Percentiles rank a stretch among this genome's conserved stretches.
Evolutionary conservation across 2,113 vertebrate genomes (phyloP).

Genomic region (Oncorhynchus masou): DNA sequence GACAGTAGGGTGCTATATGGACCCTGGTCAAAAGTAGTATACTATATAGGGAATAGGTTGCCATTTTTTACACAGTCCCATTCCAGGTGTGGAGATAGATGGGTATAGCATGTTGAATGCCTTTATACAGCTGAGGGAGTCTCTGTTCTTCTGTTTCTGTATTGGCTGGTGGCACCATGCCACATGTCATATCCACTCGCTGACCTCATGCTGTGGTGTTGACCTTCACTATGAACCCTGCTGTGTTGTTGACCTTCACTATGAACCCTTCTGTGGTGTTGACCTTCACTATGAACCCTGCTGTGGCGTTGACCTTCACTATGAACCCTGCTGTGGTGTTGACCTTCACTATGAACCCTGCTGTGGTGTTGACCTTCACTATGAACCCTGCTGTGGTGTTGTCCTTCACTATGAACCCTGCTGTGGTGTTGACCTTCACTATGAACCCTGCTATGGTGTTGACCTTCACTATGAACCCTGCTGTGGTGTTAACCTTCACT

Average conservation of each 20-base stretch:
- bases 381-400: too few species aligned
- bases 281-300: too few species aligned
- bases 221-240: constrained; percentile 80
- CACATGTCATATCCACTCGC: constrained; percentile 72
- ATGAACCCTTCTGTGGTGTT: constrained; percentile 36
- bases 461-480: too few species aligned
- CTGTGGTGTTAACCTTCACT: constrained; percentile 41
- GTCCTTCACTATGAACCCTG: constrained; percentile 41
- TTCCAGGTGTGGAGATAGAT: constrained; percentile 31
- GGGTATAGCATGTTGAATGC: constrained; percentile 34
- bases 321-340: too few species aligned
- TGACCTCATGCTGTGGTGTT: constrained; percentile 68
- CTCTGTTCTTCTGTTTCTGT: constrained; percentile 43
- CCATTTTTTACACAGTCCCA: not conserved
- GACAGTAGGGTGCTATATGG: too few species aligned
- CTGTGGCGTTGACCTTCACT: constrained; percentile 40
- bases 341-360: not conserved
- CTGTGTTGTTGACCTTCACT: constrained; percentile 54
- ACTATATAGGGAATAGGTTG: constrained; percentile 6
- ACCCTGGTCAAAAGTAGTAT: constrained; percentile 8
- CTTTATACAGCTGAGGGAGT: constrained; percentile 43
- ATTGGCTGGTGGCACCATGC: constrained; percentile 66
- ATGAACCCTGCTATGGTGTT: not conserved
- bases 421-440: too few species aligned
- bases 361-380: too few species aligned